Evolutionary conservation across 2,888 invertebrate genomes (phyloP).

Genomic region (Chalcosyrphus nemorum): DNA sequence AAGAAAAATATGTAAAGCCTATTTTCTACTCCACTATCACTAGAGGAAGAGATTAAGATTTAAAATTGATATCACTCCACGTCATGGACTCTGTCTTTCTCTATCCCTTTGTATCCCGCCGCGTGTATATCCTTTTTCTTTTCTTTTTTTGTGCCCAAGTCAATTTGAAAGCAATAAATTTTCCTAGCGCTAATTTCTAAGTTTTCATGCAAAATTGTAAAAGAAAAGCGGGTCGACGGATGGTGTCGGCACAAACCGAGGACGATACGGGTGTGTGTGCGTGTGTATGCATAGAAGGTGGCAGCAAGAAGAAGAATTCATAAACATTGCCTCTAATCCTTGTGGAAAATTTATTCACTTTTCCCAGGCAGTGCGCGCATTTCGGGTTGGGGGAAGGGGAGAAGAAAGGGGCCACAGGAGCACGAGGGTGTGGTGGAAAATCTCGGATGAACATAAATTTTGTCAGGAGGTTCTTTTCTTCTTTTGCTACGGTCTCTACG

Average conservation of each 20-base stretch:
- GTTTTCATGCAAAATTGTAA: constrained; percentile 59
- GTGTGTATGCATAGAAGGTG: neutral
- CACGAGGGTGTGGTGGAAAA: constrained; percentile 24
- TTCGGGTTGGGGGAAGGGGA: no score
- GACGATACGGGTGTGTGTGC: neutral
- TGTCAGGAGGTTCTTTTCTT: constrained; percentile 57
- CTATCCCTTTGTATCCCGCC: neutral
- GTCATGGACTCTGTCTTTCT: constrained; percentile 20
- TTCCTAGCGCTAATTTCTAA: constrained; percentile 70
- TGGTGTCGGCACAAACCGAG: neutral
- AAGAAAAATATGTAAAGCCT: constrained; percentile 65
- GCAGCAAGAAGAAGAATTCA: constrained; percentile 60
- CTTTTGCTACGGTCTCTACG: constrained; percentile 11
- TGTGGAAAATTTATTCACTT: constrained; percentile 71
- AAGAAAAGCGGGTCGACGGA: constrained; percentile 47
- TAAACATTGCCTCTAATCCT: constrained; percentile 66
- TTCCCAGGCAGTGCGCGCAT: constrained; percentile 27
- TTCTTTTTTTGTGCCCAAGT: constrained; percentile 17
- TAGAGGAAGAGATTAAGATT: constrained; percentile 66
- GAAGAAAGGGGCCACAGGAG: neutral
- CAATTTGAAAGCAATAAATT: constrained; percentile 72
- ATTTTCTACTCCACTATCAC: constrained; percentile 49
- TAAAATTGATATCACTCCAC: constrained; percentile 63
- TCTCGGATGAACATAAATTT: constrained; percentile 72
- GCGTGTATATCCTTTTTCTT: constrained; percentile 45